These are phyloP conservation scores for Vombatus ursinus DNA, from an alignment of 2,113 vertebrate genomes.

Conservation along the genomic window DNA sequence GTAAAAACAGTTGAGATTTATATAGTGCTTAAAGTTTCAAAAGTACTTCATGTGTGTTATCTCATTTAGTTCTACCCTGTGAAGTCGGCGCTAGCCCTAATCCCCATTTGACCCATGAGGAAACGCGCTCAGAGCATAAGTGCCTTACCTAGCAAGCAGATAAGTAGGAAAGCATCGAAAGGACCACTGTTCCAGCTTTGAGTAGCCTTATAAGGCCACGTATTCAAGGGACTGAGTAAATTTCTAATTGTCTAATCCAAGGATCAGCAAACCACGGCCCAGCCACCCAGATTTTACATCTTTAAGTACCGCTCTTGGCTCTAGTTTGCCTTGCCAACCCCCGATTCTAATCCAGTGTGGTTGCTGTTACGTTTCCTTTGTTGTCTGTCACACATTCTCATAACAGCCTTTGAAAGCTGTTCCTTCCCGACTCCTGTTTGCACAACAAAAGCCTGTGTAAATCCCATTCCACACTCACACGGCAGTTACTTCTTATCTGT, in stretches of 20 bases:
- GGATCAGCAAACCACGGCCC: neutral
- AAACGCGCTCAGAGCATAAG: neutral
- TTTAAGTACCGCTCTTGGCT: neutral
- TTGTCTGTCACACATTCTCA: neutral
- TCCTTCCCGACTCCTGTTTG: constrained; percentile 63
- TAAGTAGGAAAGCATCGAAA: neutral
- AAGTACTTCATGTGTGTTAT: neutral
- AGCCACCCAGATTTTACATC: neutral
- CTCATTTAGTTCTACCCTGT: neutral
- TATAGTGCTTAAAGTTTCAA: neutral
- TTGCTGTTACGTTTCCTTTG: constrained; percentile 10
- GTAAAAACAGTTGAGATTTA: neutral
- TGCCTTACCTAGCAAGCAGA: neutral
- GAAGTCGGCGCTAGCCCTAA: neutral
- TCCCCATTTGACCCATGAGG: neutral
- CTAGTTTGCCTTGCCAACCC: neutral
- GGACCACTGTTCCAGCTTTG: neutral
- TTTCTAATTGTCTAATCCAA: neutral
- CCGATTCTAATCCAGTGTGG: neutral
- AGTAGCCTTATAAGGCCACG: neutral
- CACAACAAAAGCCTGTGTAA: constrained; percentile 5
- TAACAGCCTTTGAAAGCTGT: constrained; percentile 28
- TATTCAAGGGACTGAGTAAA: neutral
- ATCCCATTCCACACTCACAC: constrained; percentile 3
- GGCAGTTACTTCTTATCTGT: constrained; percentile 25